These are phyloP conservation scores for Panulirus ornatus DNA, from an alignment of 1,140 invertebrate genomes.

Conservation along the genomic window DNA sequence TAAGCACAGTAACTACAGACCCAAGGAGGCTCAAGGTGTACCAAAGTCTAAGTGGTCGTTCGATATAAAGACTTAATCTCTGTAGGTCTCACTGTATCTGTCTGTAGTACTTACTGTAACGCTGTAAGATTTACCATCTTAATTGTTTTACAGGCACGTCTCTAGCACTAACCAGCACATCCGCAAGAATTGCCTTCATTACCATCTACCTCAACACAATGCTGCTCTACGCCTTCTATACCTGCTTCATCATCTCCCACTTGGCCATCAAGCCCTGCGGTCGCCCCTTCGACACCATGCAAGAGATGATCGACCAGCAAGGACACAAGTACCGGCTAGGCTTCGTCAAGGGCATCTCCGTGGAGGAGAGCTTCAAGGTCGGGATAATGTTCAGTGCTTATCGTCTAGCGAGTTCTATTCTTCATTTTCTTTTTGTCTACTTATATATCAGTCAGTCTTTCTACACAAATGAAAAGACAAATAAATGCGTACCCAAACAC, in stretches of 20 bases:
- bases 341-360: conserved; percentile 42
- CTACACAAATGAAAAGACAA: no score
- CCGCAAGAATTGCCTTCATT: conserved; percentile 1
- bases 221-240: conserved; percentile 48
- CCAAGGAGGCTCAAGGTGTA: no score
- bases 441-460: no score
- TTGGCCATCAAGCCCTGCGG: conserved; percentile 9
- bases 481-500: no score
- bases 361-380: conserved; percentile 38
- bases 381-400: no score
- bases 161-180: background rate
- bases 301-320: background rate
- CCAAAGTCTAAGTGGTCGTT: no score
- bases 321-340: background rate
- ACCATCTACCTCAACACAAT: conserved; percentile 43
- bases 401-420: no score
- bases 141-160: conserved; percentile 25
- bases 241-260: conserved; percentile 47
- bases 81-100: no score
- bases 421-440: no score
- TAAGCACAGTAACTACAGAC: no score
- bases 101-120: no score
- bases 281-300: conserved; percentile 35
- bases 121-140: background rate
- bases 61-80: no score